Base-by-base conservation (phyloP, 2,113 vertebrate species). In the Mirounga angustirostris region DNA sequence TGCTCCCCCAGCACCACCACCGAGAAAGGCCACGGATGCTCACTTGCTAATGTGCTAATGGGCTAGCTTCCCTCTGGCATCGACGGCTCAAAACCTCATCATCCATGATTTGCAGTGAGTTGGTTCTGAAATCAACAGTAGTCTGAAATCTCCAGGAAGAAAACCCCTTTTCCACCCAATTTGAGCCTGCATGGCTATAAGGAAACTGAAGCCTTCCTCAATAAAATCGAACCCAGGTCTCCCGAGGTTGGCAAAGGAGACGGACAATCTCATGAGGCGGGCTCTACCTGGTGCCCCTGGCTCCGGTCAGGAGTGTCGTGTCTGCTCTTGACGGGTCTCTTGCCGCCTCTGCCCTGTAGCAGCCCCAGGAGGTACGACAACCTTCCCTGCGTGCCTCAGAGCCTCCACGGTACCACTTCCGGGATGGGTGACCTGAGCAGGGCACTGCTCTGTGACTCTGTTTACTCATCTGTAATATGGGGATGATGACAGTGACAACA, bases 31-130 rank as follows among this genome's bases (percentile, higher is more conserved):
- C 81, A 43, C 12, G 78, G 71, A 79, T 33, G n/a, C 40, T 67
- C 63, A 12, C 96, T 80, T 81, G 96, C 90, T 97, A 96, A 94
- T 95, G 92, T 95, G 97, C 88, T 85, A 93, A 89, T 46, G 40
- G 58, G 36, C 82, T 21, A 7, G 58, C 30, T 73, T 71, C 43
- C 91, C 59, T 93, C 58, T 95, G 65, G 89, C 67, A 83, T 85
- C 91, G 59, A 81, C 4, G 21, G 79, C 92, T 40, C 54, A 94
- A 88, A 92, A 86, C 74, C 19, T 78, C 81, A 12, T 54, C 15
- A 1, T 43, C 78, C 14, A 1, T 73, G 91, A 91, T 91, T 85
- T 96, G 71, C 71, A 73, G 52, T 36, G n/a, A 54, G 54, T 65
- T 7, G 30, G 33, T 71, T 94, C 96, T 40, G 40, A 40, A 40